Conservation (phyloP, 2,113 vertebrate genomes). For the Pachyramphus minor region DNA sequence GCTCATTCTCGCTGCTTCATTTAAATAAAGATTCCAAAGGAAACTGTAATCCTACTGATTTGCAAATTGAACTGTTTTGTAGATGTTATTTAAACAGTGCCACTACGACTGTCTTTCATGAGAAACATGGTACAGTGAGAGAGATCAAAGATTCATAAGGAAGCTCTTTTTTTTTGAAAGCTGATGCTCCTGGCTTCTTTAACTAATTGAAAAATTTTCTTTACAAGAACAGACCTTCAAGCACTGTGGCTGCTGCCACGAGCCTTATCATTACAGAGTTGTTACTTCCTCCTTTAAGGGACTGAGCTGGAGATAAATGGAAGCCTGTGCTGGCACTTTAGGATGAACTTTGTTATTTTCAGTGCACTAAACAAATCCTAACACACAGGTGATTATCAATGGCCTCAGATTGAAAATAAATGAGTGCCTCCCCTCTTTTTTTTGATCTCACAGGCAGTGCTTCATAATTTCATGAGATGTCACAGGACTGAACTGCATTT, state of each 20-base stretch:
- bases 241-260: conserved; percentile 62
- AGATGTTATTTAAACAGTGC: conserved; percentile 62
- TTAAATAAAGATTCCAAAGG: conserved; percentile 58
- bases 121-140: conserved; percentile 63
- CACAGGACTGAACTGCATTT: neutral
- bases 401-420: neutral
- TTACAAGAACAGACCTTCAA: conserved; percentile 75
- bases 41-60: conserved; percentile 61
- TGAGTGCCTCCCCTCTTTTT: neutral
- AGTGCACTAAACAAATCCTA: neutral
- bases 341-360: conserved; percentile 55
- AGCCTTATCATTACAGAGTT: conserved; percentile 68
- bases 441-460: neutral
- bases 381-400: conserved; percentile 57
- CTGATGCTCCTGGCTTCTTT: conserved; percentile 72
- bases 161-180: conserved; percentile 67
- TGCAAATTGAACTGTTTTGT: conserved; percentile 70
- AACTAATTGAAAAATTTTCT: conserved; percentile 76
- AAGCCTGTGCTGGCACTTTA: conserved; percentile 41
- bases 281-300: conserved; percentile 69
- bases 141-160: conserved; percentile 72
- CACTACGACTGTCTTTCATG: conserved; percentile 48
- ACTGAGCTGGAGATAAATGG: conserved; percentile 66
- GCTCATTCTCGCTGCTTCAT: conserved; percentile 47
- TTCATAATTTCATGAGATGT: neutral